Percentiles rank a stretch among this genome's conserved stretches.
Conservation (phyloP, 2,113 vertebrate genomes). For the Dicaeum eximium region DNA sequence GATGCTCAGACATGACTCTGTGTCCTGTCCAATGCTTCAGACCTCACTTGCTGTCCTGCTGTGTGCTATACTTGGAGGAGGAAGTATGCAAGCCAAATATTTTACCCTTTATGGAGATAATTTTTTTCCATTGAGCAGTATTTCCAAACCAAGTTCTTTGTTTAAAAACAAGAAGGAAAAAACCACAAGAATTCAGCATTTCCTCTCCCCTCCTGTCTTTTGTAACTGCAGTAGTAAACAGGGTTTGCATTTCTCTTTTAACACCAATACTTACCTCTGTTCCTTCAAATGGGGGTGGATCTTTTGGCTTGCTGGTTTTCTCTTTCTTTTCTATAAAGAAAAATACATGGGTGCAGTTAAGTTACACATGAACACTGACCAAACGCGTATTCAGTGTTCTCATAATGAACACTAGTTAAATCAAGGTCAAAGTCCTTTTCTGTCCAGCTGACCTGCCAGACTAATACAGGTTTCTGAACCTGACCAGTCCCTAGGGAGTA, state of each 20-base stretch:
- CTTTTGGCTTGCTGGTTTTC: constrained; percentile 80
- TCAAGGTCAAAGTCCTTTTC: neutral
- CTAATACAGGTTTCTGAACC: neutral
- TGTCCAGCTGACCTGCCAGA: neutral
- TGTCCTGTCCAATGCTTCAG: neutral
- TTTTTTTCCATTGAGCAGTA: constrained; percentile 9
- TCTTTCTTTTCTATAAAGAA: constrained; percentile 80
- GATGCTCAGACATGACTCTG: neutral
- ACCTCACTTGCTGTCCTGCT: neutral
- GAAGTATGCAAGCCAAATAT: constrained; percentile 1
- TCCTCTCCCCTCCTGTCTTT: neutral
- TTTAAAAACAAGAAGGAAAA: neutral
- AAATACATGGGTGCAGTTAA: neutral
- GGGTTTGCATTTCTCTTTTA: neutral
- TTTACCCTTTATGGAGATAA: constrained; percentile 17
- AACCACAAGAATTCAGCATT: neutral
- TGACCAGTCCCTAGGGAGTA: neutral
- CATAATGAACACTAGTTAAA: neutral
- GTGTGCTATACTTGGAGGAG: neutral
- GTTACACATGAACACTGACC: neutral
- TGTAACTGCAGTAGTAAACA: neutral
- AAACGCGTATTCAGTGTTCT: neutral
- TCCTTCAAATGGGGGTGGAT: constrained; percentile 86
- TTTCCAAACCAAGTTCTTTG: constrained; percentile 17
- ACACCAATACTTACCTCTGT: constrained; percentile 80